Evolutionary conservation across 1,140 invertebrate species (phyloP), one percentile per base, ranked within the genome.

Genomic region (Macrobrachium nipponense): DNA sequence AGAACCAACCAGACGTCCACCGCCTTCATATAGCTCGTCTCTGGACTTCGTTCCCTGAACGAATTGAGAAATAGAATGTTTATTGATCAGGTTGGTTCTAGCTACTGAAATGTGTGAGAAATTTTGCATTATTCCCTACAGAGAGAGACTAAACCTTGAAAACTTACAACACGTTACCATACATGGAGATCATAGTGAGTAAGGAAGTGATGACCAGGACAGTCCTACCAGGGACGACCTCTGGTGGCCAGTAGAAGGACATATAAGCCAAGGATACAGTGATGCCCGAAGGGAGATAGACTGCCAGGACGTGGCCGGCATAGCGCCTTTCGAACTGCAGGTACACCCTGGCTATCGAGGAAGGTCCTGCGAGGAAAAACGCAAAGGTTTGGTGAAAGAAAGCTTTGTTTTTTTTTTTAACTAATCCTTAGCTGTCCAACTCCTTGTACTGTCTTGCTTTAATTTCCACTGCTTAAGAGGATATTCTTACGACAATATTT

Each of bases 181-280:
- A 80, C 78, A 80, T 68, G 27, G 77, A 80, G 23, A 72, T 78
- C 44, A 82, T 60, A 20, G 86, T 87, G 15, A 89, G 88, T 43
- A 89, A 81, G 12, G 87, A 70, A 5, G 93, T 94, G 58, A 94
- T 93, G 2, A 94, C 91, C 14, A 94, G 90, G 10, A 94, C 93
- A 90, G 92, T 92, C 20, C 93, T 90, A 6, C 93, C 94, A 0
- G 93, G 93, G 6, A 94, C 93, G 36, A 94, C 93, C 90, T 94
- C 93, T 0, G 93, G 93, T 81, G 94, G 94, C 17, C 94, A 93
- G 70, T 93, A 92, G 90, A 94, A 94, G 66, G 93, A 93, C 66
- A 93, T 92, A 93, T 94, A 94, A 3, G 93, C 94, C 88, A 94
- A 94, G 87, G 93, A 20, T 18, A 78, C 76, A 51, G 61, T 60